Base-by-base conservation (phyloP, 2,888 invertebrate species). In the Gasteruption jaculator region DNA sequence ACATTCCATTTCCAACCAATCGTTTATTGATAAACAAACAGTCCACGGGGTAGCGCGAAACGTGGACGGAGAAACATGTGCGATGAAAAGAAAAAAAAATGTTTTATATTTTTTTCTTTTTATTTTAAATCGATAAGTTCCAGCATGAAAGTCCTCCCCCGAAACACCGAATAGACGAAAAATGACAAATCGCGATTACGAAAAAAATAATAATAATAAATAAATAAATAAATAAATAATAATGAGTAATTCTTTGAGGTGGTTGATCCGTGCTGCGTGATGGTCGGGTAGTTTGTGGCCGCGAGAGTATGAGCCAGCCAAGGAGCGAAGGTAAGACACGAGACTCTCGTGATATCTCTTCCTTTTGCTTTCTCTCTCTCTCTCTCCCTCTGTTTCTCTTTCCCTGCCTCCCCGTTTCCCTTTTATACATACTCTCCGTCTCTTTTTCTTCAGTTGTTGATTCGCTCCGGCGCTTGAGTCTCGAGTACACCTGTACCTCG, bases 251-350 rank as follows among this genome's bases (percentile, higher is more conserved):
- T n/a, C n/a, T n/a, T n/a, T n/a, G n/a, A 48, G 52, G 60, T 58
- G 56, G 59, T 48, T 60, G 62, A 60, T 68, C 63, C 60, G 63
- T 45, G 57, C 62, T 49, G 62, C 57, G 56, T 63, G 67, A 56
- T 63, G 66, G 69, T 65, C 62, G 64, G 65, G 64, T 69, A 61
- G 65, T 68, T 66, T 68, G 69, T 69, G 68, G 53, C 65, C 52
- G 60, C 59, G 58, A 60, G 61, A 53, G 43, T 44, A 47, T 16
- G 29, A 36, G 21, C 20, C 27, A n/a, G 27, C 6, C n/a, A 30
- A 10, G 24, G 40, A 53, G 52, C 46, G 43, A 46, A 50, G 53
- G 54, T 54, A 58, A 56, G 54, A 57, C 55, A 44, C 50, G 48
- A 16, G n/a, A n/a, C n/a, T n/a, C n/a, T n/a, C 19, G 37, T 36